Evolutionary conservation across 2,888 invertebrate species (phyloP), one percentile per base, ranked within the genome.

Genomic region (Drosophila cognata): DNA sequence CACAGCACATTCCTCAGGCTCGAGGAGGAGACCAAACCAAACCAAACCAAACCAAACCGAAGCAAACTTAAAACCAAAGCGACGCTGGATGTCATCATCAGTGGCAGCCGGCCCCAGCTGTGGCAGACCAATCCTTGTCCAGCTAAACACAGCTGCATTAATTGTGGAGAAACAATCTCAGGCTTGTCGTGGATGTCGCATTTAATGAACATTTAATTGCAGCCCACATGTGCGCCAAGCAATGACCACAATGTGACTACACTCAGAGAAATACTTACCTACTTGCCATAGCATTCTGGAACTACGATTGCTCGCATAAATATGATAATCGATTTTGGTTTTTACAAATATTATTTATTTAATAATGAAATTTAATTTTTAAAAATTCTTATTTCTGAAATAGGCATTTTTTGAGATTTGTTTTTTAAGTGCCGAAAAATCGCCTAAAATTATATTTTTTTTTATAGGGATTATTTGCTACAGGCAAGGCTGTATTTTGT

Each of bases 191-290:
- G 64, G 71, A 76, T 87, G 89, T 80, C 77, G 82, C 81, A 83
- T 87, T 90, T 89, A 90, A 88, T 88, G 85, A 87, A 76, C 88
- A 85, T 88, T 88, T 89, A 89, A 89, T 89, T 89, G 89, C 70
- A 71, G 76, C 66, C 78, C 74, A 78, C 84, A 88, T 88, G 85
- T 77, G 85, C 82, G 84, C 84, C 76, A 74, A 78, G 66, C 73
- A 74, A 89, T 88, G 84, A 41, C 50, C 66, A 64, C 74, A 71
- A 76, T 72, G 71, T 56, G 63, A 11, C 31, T 10, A 16, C 57
- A 41, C 57, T 31, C 21, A 31, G n/a, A 1, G 55, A 55, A 46
- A 46, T 46, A 25, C 46, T 25, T 16, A 46, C 46, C 25, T 16
- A 46, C 2, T 1, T 21, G 2, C 21, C 2, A 21, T 1, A 0